Conservation (phyloP, 2,888 invertebrate species). For the Meghimatium bilineatum region DNA sequence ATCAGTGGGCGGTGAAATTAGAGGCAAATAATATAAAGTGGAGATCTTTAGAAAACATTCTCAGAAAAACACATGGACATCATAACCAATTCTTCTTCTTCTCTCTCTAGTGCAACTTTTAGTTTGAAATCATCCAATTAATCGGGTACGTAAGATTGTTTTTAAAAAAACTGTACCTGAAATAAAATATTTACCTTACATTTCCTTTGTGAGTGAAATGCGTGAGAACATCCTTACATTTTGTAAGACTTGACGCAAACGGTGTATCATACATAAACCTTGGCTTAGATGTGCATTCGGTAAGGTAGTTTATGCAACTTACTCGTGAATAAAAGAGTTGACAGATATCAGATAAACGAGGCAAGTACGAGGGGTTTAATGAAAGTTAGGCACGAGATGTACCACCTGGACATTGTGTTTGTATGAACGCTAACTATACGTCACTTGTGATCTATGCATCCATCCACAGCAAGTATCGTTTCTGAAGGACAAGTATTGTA, state of each 20-base stretch:
- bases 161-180: neutral
- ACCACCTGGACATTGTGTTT: neutral
- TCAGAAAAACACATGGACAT: no score
- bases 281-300: neutral
- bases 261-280: no score
- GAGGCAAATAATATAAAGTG: no score
- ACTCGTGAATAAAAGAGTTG: neutral
- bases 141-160: neutral
- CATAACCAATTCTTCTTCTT: no score
- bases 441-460: neutral
- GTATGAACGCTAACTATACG: neutral
- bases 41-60: no score
- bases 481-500: neutral
- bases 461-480: neutral
- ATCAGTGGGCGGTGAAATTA: no score
- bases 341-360: slow-evolving; percentile 7
- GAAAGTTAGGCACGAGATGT: neutral
- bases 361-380: neutral
- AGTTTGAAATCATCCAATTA: neutral
- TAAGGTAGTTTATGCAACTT: neutral
- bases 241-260: neutral
- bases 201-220: slow-evolving; percentile 1
- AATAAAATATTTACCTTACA: slow-evolving; percentile 1
- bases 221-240: neutral
- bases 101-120: neutral